Percentiles rank a stretch among this genome's conserved stretches.
Conservation (phyloP, 2,888 invertebrate genomes). For the Volucella bombylans region DNA sequence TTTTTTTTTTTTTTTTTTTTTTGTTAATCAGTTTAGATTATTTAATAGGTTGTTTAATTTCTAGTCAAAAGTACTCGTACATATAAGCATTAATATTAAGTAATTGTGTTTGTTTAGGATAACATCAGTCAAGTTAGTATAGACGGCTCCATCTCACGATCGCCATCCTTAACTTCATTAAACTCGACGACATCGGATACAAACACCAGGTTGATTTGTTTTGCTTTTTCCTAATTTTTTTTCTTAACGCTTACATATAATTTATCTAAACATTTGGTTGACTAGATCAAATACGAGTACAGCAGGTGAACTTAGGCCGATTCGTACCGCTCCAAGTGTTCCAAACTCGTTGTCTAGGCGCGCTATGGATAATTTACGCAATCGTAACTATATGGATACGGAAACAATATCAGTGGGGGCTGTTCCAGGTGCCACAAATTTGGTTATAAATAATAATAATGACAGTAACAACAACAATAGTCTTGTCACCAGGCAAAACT, state of each 20-base stretch:
- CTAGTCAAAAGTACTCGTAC: background rate
- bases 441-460: slow-evolving; percentile 42
- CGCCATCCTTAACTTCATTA: slow-evolving; percentile 75
- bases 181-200: slow-evolving; percentile 62
- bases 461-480: slow-evolving; percentile 11
- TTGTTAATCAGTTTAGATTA: background rate
- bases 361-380: slow-evolving; percentile 75
- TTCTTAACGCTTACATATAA: slow-evolving; percentile 4
- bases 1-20: background rate
- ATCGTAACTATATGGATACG: slow-evolving; percentile 65
- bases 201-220: slow-evolving; percentile 41
- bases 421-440: slow-evolving; percentile 19
- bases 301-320: slow-evolving; percentile 37
- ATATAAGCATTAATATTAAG: slow-evolving; percentile 27
- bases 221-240: slow-evolving; percentile 12
- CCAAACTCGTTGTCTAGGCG: slow-evolving; percentile 75
- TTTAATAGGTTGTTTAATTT: background rate
- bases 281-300: slow-evolving; percentile 44
- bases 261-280: slow-evolving; percentile 10
- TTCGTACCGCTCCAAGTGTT: slow-evolving; percentile 68
- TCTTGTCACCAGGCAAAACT: slow-evolving; percentile 17
- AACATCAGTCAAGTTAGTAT: slow-evolving; percentile 76
- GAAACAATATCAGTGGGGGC: slow-evolving; percentile 44
- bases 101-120: slow-evolving; percentile 75
- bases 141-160: slow-evolving; percentile 77